These are phyloP conservation scores for Enchytraeus crypticus DNA, from an alignment of 2,888 invertebrate genomes.

Conservation along the genomic window DNA sequence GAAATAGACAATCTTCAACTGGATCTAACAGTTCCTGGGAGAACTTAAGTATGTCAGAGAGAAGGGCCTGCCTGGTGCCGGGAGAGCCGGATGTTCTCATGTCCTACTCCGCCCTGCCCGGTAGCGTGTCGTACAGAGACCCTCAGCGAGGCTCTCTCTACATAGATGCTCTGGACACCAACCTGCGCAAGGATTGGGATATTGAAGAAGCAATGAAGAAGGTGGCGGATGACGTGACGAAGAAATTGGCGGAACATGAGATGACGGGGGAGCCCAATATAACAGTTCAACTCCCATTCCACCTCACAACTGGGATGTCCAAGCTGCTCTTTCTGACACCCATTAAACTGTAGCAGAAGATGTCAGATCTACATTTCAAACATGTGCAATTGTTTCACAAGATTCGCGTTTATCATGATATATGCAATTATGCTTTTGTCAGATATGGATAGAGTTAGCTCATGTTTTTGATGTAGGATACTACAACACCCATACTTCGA, in stretches of 20 bases:
- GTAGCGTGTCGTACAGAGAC: constrained; percentile 39
- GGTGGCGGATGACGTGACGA: background rate
- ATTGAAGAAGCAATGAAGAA: constrained; percentile 4
- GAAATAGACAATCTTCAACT: too few relatives aligned
- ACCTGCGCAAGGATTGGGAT: constrained; percentile 19
- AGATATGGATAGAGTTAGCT: too few relatives aligned
- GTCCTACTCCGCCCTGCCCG: constrained; percentile 12
- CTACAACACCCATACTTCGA: too few relatives aligned
- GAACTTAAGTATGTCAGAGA: too few relatives aligned
- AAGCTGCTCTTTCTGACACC: background rate
- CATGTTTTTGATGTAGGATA: too few relatives aligned
- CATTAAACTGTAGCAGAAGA: too few relatives aligned
- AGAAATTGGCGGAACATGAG: background rate
- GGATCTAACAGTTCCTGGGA: too few relatives aligned
- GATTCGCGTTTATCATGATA: too few relatives aligned
- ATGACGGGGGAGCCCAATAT: background rate
- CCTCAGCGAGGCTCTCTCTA: constrained; percentile 41
- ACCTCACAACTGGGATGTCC: constrained; percentile 2
- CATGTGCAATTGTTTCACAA: too few relatives aligned
- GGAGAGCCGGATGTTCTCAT: constrained; percentile 11
- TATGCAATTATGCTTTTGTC: too few relatives aligned
- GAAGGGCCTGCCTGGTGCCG: constrained; percentile 5
- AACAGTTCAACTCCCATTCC: constrained; percentile 10
- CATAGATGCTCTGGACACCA: constrained; percentile 37
- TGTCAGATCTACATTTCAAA: too few relatives aligned